Percentiles rank a stretch among this genome's conserved stretches.
phyloP scores from a whole-genome alignment of 2,888 invertebrate species.

The Folsomia manolachei region DNA sequence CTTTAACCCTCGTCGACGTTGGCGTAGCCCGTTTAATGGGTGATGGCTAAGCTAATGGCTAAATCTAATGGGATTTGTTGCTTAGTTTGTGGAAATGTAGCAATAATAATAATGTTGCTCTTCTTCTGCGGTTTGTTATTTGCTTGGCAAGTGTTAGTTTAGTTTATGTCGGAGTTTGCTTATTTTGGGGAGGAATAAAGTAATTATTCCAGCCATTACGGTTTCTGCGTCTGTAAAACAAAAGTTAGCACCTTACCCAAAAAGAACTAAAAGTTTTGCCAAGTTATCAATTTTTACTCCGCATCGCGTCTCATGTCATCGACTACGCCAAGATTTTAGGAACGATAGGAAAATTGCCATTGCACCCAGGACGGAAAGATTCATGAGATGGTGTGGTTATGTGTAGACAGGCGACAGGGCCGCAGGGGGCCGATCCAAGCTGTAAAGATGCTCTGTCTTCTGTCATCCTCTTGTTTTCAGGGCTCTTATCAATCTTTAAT shows the following conservation, averaged over 20 bases:
- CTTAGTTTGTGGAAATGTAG: not conserved
- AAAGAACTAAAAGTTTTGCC: no score
- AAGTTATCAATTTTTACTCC: no score
- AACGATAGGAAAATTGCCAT: no score
- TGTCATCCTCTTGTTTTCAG: conserved; percentile 16
- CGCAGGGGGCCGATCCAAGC: conserved; percentile 9
- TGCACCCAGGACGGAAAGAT: not conserved
- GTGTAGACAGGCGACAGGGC: conserved; percentile 20
- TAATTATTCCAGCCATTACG: no score
- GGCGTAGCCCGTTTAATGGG: not conserved
- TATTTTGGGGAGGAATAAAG: no score
- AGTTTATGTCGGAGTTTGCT: not conserved
- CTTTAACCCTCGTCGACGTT: not conserved
- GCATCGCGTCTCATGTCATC: no score
- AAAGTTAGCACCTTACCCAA: no score
- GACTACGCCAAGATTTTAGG: no score
- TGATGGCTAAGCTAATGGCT: conserved; percentile 5
- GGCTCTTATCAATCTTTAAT: conserved; percentile 10
- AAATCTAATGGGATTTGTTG: conserved; percentile 17
- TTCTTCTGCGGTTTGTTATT: not conserved
- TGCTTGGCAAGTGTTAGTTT: not conserved
- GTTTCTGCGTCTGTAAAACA: no score
- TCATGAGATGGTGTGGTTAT: no score
- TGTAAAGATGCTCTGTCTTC: conserved; percentile 10
- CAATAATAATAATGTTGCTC: not conserved